Conservation (phyloP, 2,797 vertebrate species). For the Myotis findleyi region DNA sequence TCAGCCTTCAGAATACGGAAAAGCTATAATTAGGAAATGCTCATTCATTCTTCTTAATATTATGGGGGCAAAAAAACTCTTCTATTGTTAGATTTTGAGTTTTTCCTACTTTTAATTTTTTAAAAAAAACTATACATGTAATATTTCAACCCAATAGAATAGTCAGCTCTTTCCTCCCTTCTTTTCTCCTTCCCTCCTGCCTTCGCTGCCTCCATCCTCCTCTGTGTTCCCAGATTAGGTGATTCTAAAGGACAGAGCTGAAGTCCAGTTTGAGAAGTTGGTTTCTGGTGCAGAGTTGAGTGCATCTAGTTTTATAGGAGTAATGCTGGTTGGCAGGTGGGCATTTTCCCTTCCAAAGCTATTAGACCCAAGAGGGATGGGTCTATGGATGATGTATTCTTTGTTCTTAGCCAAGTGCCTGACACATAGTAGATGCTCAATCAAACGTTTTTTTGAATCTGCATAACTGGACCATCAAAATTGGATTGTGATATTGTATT, state of each 20-base stretch:
- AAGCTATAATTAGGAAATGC: slow-evolving; percentile 51
- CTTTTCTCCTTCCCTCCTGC: not conserved
- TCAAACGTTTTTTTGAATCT: not conserved
- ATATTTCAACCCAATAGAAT: not conserved
- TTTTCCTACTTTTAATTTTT: slow-evolving; percentile 33
- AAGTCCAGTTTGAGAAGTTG: slow-evolving; percentile 52
- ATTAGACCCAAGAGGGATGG: not conserved
- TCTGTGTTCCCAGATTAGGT: not conserved
- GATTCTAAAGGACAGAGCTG: not conserved
- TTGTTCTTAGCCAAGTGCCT: not conserved
- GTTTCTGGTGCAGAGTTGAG: slow-evolving; percentile 25
- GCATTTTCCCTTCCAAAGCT: not conserved
- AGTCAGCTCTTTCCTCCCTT: not conserved
- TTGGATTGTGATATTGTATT: not conserved
- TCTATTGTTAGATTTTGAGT: slow-evolving; percentile 23
- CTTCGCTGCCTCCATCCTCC: not conserved
- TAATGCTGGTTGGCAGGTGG: not conserved
- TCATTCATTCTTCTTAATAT: not conserved
- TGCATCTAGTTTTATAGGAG: not conserved
- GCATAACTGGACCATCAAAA: not conserved
- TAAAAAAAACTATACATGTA: slow-evolving; percentile 36
- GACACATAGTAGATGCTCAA: not conserved
- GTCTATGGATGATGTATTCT: not conserved
- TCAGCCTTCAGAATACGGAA: slow-evolving; percentile 63
- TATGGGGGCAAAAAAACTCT: not conserved